Base-by-base conservation (phyloP, 2,797 vertebrate species). In the Podarcis lilfordi region DNA sequence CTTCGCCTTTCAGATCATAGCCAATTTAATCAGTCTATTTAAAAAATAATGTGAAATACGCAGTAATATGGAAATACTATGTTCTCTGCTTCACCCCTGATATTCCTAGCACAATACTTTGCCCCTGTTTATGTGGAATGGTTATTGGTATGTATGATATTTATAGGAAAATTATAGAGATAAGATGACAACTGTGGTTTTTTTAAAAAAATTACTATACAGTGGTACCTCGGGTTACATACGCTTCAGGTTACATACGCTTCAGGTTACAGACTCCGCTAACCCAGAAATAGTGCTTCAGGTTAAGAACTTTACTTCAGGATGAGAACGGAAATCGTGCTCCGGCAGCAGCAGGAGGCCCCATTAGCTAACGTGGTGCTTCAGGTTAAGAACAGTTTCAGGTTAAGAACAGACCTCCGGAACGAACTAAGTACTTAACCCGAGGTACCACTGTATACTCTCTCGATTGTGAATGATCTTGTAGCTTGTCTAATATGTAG, bases 1-100 rank as follows among this genome's bases (percentile, higher is more conserved):
- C 59, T 86, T 32, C 1, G 25, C 77, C 45, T 88, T 90, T 64
- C 79, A 81, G 81, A 91, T 82, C 85, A 82, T 50, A 79, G 25
- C 86, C 88, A 59, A 84, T 88, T 69, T 90, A 85, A 90, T 45
- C 55, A 25, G 35, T 81, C 15, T 32, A 55, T 55, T 55, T 13
- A 50, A 55, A 59, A 32, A n/a, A 64, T 27, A 81, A 59, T 5
- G 50, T 32, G 8, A 80, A 80, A 61, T 37, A 21, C 43, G 29
- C 11, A 78, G 55, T 55, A n/a, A 7, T 55, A 78, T n/a, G 13
- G 7, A 61, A 25, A 10, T 21, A 64, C 21, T 21, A 35, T 8
- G 59, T 59, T 59, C n/a, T 32, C 25, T 76, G 3, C 8, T 78
- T 78, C 40, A 50, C 3, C 50, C 35, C 32, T 59, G 35, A 61